Percentiles rank a stretch among this genome's conserved stretches.
Evolutionary conservation across 2,113 vertebrate species (phyloP).

Genomic region (Sceloporus undulatus): DNA sequence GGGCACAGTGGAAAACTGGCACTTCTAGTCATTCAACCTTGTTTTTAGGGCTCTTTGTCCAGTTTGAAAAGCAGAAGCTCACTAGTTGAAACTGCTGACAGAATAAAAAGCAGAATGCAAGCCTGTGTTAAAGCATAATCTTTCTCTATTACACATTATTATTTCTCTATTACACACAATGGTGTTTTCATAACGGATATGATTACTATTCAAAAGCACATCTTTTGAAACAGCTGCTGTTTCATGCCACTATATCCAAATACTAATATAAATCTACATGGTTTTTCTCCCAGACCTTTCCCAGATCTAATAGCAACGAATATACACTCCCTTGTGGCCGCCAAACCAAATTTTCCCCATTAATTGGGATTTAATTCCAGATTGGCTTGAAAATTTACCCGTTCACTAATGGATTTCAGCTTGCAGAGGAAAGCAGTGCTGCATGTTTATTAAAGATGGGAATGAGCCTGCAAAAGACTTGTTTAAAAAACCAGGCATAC

Average conservation of each 20-base stretch:
- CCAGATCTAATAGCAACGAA: background rate
- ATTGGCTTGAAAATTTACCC: background rate
- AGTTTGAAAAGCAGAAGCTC: background rate
- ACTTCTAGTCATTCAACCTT: background rate
- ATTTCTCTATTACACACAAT: background rate
- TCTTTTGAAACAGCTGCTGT: background rate
- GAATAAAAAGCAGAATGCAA: background rate
- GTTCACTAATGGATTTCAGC: background rate
- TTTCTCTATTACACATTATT: background rate
- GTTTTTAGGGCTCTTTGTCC: background rate
- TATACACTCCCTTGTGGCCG: background rate
- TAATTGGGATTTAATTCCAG: too few relatives aligned
- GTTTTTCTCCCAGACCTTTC: background rate
- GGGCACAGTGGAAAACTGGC: background rate
- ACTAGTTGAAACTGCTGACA: background rate
- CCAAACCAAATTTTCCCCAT: background rate
- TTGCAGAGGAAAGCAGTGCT: background rate
- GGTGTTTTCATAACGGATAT: background rate
- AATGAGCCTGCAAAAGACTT: constrained; percentile 12
- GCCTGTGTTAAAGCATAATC: background rate
- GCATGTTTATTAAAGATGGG: background rate
- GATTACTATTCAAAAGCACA: background rate
- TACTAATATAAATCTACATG: background rate
- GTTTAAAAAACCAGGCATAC: constrained; percentile 1
- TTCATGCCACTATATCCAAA: background rate